Base-by-base conservation (phyloP, 2,888 invertebrate genomes). In the Zelleria hepariella region DNA sequence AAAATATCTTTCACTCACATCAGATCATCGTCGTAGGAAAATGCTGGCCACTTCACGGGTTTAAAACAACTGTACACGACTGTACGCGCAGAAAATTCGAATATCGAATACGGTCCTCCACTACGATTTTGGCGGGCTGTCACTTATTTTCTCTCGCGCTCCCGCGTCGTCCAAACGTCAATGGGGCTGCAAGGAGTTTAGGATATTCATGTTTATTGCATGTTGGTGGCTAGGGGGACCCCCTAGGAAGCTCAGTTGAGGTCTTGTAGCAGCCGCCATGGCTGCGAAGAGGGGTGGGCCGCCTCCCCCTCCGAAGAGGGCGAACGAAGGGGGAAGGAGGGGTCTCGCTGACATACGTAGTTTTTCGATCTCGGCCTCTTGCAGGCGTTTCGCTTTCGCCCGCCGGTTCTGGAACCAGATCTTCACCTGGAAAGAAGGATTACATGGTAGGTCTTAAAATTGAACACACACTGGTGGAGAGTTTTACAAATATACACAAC, bases 351-450 rank as follows among this genome's bases (percentile, higher is more conserved):
- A 95, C 25, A 96, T 90, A 69, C 96, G 91, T 59, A 97, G 86
- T 78, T 97, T 97, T 82, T 98, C 97, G 68, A 97, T 92, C 82
- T 97, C 97, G 1, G 97, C 98, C 76, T 99, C 98, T 86, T 98
- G 98, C 4, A 98, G 91, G 23, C 99, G 91, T 90, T 99, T 99
- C 73, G 97, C 97, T 87, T 99, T 99, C 66, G 98, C 98, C 57
- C 96, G 91, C 1, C 96, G 91, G 80, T 96, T 96, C 90, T 96
- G 96, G 79, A 96, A 96, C 96, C 96, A 96, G 74, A 96, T 96
- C 90, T 96, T 96, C 73, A 97, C 97, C 78, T 95, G 91, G 69
- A 83, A 82, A 51, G 53, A 49, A 61, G 32, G 15, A 42, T 42
- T 42, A 0, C 15, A 15, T 10, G 32, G 32, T 42, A 15, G 15